Evolutionary conservation across 1,140 invertebrate species (phyloP), one percentile per base, ranked within the genome.

Genomic region (Drosophila baimaii): DNA sequence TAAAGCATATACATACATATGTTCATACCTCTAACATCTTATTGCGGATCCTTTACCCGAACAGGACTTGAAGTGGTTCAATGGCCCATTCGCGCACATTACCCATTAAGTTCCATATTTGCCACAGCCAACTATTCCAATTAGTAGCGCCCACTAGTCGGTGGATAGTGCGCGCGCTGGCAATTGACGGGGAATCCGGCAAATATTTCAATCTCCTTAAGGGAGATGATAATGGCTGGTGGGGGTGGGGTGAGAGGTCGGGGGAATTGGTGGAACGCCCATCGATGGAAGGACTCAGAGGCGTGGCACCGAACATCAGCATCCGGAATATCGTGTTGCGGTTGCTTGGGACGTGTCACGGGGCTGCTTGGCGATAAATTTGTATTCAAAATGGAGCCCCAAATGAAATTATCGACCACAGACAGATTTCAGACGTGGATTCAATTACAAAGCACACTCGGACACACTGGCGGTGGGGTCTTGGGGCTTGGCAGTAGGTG

Each of bases 341-440:
- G 68, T 71, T 70, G 19, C 39, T 27, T 55, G 51, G 39, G 66
- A 70, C 51, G 43, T 71, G 65, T 37, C 68, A 71, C 39, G 65
- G 33, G 15, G 13, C 35, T 35, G 35, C 57, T 77, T 19, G 15
- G 27, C 65, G 49, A 70, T 70, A 71, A 88, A 88, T 86, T 86
- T 86, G 83, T 88, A 88, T 79, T 88, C 83, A 82, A 82, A 82
- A 83, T 88, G 66, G 63, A 41, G 56, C 47, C 62, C 66, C 57
- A 86, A 88, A 88, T 88, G 77, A 88, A 88, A 88, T 88, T 88
- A 89, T 89, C 80, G 77, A 83, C 72, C 84, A 86, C 76, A 88
- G 83, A 86, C 83, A 86, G 80, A 88, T 83, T 83, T 83, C 83
- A 83, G 84, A 89, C 84, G 83, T 88, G 83, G 83, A 88, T 88